Conservation (phyloP, 2,888 invertebrate species). For the Thereva nobilitata region DNA sequence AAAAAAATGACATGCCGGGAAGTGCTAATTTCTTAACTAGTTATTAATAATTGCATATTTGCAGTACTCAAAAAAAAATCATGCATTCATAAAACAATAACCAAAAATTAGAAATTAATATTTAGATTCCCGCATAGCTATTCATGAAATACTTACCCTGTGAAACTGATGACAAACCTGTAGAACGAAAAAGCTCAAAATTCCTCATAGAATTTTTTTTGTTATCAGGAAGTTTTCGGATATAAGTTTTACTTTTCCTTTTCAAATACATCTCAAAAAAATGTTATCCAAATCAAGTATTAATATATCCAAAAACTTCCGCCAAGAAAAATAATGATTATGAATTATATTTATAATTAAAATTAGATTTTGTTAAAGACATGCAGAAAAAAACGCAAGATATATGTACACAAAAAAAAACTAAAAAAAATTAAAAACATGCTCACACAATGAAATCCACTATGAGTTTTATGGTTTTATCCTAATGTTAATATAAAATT, state of each 20-base stretch:
- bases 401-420: too few species aligned
- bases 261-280: neutral
- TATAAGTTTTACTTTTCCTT: too few species aligned
- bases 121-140: too few species aligned
- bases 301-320: conserved; percentile 11
- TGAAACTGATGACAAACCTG: conserved; percentile 18
- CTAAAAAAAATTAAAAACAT: too few species aligned
- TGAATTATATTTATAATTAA: conserved; percentile 14
- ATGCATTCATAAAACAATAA: neutral
- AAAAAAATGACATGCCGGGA: conserved; percentile 33
- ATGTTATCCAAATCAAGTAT: neutral
- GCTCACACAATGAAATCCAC: too few species aligned
- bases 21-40: conserved; percentile 10
- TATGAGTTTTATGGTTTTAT: too few species aligned
- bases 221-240: conserved; percentile 15
- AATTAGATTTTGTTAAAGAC: conserved; percentile 19
- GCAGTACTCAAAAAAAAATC: conserved; percentile 18
- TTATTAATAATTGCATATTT: conserved; percentile 11
- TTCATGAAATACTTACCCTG: conserved; percentile 19
- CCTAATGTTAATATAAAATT: too few species aligned
- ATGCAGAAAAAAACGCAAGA: conserved; percentile 14
- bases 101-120: too few species aligned
- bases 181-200: conserved; percentile 21
- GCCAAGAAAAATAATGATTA: conserved; percentile 7
- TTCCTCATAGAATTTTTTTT: conserved; percentile 7